These are phyloP conservation scores for Heliconius sara DNA, from an alignment of 2,888 invertebrate species.

Conservation along the genomic window DNA sequence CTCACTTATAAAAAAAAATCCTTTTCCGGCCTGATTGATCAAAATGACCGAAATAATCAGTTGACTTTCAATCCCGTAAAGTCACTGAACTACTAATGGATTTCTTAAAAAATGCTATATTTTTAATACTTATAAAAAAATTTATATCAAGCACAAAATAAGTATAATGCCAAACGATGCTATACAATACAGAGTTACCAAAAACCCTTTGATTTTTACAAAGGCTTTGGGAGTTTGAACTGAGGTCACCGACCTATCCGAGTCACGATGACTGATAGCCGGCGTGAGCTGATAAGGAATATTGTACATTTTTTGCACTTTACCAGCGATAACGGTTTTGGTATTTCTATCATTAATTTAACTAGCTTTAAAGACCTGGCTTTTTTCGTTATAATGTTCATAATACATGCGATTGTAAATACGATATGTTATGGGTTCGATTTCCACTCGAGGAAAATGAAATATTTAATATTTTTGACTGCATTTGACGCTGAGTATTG, in stretches of 20 bases:
- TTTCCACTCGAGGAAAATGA: too few species aligned
- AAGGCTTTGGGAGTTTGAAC: constrained; percentile 12
- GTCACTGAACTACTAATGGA: too few species aligned
- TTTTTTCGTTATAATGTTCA: not conserved
- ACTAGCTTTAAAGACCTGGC: not conserved
- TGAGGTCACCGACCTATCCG: constrained; percentile 5
- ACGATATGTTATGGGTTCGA: too few species aligned
- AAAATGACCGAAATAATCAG: not conserved
- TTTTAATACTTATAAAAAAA: not conserved
- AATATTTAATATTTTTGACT: not conserved
- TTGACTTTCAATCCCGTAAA: not conserved
- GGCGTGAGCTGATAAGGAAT: constrained; percentile 22
- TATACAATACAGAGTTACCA: not conserved
- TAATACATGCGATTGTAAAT: too few species aligned
- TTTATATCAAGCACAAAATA: not conserved
- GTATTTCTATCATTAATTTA: not conserved
- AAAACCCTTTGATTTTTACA: constrained; percentile 25
- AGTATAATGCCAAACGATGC: not conserved
- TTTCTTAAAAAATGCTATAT: too few species aligned
- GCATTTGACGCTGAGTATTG: not conserved
- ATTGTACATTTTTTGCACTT: constrained; percentile 23
- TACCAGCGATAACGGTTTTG: not conserved
- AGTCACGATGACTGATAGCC: constrained; percentile 27
- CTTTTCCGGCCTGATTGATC: too few species aligned
- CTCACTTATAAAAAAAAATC: not conserved